Conservation (phyloP, 2,113 vertebrate genomes). For the Toxotes jaculatrix region DNA sequence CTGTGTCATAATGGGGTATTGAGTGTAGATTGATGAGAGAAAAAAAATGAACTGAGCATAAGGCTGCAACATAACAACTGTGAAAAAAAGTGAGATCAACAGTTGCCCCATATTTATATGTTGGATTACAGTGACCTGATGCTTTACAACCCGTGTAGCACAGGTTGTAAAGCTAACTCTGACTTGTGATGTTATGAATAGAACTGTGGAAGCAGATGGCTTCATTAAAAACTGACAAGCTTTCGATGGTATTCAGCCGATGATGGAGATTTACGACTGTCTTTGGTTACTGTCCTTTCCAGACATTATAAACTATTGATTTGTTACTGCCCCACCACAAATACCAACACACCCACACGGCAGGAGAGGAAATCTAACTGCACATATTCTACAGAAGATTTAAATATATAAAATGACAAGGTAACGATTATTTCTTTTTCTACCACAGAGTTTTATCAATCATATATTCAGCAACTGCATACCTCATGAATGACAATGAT, state of each 20-base stretch:
- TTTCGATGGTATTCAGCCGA: slow-evolving; percentile 36
- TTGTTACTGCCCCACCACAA: slow-evolving; percentile 26
- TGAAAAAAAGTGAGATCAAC: neutral
- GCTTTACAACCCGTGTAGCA: neutral
- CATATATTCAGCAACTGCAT: neutral
- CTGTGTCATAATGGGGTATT: too few relatives aligned
- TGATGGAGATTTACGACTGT: slow-evolving; percentile 54
- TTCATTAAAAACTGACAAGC: slow-evolving; percentile 69
- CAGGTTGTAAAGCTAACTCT: slow-evolving; percentile 11
- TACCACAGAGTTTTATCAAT: neutral
- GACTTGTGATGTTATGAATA: slow-evolving; percentile 30
- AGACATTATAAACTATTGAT: slow-evolving; percentile 47
- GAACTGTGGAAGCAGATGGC: slow-evolving; percentile 65
- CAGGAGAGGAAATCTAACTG: neutral
- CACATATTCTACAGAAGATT: neutral
- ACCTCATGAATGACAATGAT: slow-evolving; percentile 2
- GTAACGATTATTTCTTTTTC: too few relatives aligned
- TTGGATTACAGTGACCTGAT: neutral
- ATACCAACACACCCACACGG: slow-evolving; percentile 12
- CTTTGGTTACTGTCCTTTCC: slow-evolving; percentile 63
- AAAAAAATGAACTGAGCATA: too few relatives aligned
- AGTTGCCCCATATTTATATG: neutral
- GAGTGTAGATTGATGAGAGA: too few relatives aligned
- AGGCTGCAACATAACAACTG: too few relatives aligned
- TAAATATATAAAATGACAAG: neutral